Evolutionary conservation across 2,113 vertebrate genomes (phyloP).

Genomic region (Nesogale talazaci): DNA sequence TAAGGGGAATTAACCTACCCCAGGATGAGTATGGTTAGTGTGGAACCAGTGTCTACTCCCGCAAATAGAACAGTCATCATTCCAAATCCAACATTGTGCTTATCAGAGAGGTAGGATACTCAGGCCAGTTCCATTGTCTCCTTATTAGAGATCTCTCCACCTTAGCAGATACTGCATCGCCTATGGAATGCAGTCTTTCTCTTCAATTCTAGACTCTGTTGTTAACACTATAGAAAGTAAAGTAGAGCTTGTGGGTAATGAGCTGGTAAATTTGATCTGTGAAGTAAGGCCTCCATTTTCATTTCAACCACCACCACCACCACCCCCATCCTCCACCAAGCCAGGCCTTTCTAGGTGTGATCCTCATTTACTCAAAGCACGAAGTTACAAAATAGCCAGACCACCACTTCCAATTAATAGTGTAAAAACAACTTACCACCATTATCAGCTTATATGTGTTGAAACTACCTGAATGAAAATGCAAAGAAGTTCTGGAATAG

Average conservation of each 20-base stretch:
- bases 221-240: conserved; percentile 41
- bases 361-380: conserved; percentile 46
- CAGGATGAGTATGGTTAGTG: neutral
- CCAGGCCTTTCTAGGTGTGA: neutral
- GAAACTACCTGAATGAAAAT: conserved; percentile 63
- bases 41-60: neutral
- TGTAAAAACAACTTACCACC: conserved; percentile 9
- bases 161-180: conserved; percentile 14
- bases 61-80: neutral
- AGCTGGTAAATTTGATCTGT: conserved; percentile 54
- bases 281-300: conserved; percentile 42
- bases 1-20: neutral
- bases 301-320: neutral
- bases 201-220: neutral
- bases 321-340: neutral
- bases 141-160: neutral
- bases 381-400: conserved; percentile 44
- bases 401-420: conserved; percentile 18
- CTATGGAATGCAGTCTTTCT: neutral
- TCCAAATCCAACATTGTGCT: neutral
- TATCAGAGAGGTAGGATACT: neutral
- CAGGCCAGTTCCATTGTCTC: neutral
- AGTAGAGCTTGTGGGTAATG: conserved; percentile 56
- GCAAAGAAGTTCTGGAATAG: conserved; percentile 32
- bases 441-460: conserved; percentile 32